Base-by-base conservation (phyloP, 2,113 vertebrate species). In the Turnix velox region DNA sequence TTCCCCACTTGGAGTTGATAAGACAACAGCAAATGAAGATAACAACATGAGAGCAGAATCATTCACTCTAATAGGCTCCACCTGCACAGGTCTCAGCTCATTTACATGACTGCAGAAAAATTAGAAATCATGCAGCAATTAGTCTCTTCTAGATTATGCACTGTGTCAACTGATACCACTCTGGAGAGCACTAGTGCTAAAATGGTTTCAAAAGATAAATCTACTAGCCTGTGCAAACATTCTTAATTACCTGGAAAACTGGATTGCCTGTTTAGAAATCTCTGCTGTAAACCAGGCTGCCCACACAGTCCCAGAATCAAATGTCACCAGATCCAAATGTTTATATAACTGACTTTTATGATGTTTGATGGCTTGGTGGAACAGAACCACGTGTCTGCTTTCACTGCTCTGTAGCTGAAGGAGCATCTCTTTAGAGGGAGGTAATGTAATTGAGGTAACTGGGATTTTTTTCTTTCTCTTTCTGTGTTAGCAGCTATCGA, bases 21-120 rank as follows among this genome's bases (percentile, higher is more conserved):
- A 97, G 98, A 98, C 97, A 97, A 97, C 97, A 88, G 97, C 97
- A 97, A 97, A 98, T 97, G 97, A 97, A 98, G 97, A 97, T 98
- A 97, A 97, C 97, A 98, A 98, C 97, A 97, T 96, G 96, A 97
- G 97, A 96, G 96, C 92, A 96, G 97, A 98, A 98, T 97, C 96
- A 97, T 94, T 98, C 96, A 96, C 96, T 97, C 94, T 98, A 98
- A 98, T 97, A 97, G 96, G 97, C 96, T 98, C 98, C 98, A 98
- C 98, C 98, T 98, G 98, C 92, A 94, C 95, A 96, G 97, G 95
- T 96, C 96, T 92, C 93, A 94, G 97, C 97, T 98, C 97, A 98
- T 98, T 98, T 98, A 97, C 97, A 98, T 97, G 97, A 97, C 97
- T 98, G 96, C 98, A 98, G 97, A 99, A 98, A 98, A 98, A 98